Base-by-base conservation (phyloP, 2,113 vertebrate species). In the Oplegnathus fasciatus region DNA sequence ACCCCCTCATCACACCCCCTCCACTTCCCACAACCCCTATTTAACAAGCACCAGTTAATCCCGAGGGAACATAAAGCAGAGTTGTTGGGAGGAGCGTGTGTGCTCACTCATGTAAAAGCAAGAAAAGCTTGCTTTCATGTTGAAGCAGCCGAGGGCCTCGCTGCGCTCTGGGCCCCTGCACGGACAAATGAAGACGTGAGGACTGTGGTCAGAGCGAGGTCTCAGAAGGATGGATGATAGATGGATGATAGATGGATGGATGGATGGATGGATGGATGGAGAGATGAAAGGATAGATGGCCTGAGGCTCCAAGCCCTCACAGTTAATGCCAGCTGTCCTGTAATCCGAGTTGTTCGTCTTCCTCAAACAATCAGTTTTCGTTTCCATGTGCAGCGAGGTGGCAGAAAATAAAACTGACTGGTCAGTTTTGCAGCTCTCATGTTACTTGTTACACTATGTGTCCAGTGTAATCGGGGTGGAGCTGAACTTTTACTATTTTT, bases 1-100 rank as follows among this genome's bases (percentile, higher is more conserved):
- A 15, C 54, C 80, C 37, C 54, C 24, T 5, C 17, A 20, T 30
- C 71, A 79, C 80, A 67, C 61, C 79, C 75, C 84, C 83, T 26
- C 30, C 91, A 71, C 84, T 72, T 75, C 86, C 89, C 84, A 71
- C 90, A 86, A 50, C 83, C 90, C 75, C 86, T 85, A 76, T 89
- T 89, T 90, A 91, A 90, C 88, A 80, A 93, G 89, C 84, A 90
- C 78, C 88, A 76, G 92, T 83, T 91, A 92, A 95, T 94, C 94
- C 90, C 22, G 52, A 68, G 66, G 85, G 85, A 88, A 77, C 80
- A 92, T 80, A 89, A 84, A 91, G 79, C 79, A 62, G 26, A 78
- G 76, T n/a, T 32, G 81, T 52, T 60, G 75, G 78, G 80, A 79
- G 61, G 67, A 60, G 80, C 4, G 76, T 58, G 85, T 75, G 69